Evolutionary conservation across 2,113 vertebrate species (phyloP).

Genomic region (Percopsis transmontana): DNA sequence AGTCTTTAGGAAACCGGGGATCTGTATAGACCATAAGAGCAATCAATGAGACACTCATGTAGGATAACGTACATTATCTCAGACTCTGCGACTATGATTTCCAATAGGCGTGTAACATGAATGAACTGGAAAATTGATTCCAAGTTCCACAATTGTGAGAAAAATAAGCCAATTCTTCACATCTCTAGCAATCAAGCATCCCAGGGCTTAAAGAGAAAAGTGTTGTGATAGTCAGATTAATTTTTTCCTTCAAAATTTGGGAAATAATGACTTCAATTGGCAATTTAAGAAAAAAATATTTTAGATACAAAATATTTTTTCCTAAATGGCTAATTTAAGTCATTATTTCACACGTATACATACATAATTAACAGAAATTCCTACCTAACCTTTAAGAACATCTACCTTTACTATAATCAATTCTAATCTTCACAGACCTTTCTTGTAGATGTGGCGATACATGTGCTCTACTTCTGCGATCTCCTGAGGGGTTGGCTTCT

Average conservation of each 20-base stretch:
- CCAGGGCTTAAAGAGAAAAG: not conserved
- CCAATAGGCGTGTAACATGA: not conserved
- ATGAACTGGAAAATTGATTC: too few relatives aligned
- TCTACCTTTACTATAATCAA: too few relatives aligned
- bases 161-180: too few relatives aligned
- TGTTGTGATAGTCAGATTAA: too few relatives aligned
- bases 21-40: conserved; percentile 73
- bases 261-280: not conserved
- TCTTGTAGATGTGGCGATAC: conserved; percentile 80
- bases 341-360: too few relatives aligned
- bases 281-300: not conserved
- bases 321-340: too few relatives aligned
- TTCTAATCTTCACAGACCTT: conserved; percentile 74
- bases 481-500: conserved; percentile 88
- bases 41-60: conserved; percentile 10
- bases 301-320: too few relatives aligned
- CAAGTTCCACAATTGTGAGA: too few relatives aligned
- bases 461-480: conserved; percentile 85
- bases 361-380: too few relatives aligned
- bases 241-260: too few relatives aligned
- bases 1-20: conserved; percentile 87
- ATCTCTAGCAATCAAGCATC: too few relatives aligned
- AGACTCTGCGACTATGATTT: not conserved
- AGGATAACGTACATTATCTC: not conserved
- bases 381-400: too few relatives aligned